Evolutionary conservation across 2,797 vertebrate genomes (phyloP), one percentile per base, ranked within the genome.

Genomic region (Myotis daubentonii): DNA sequence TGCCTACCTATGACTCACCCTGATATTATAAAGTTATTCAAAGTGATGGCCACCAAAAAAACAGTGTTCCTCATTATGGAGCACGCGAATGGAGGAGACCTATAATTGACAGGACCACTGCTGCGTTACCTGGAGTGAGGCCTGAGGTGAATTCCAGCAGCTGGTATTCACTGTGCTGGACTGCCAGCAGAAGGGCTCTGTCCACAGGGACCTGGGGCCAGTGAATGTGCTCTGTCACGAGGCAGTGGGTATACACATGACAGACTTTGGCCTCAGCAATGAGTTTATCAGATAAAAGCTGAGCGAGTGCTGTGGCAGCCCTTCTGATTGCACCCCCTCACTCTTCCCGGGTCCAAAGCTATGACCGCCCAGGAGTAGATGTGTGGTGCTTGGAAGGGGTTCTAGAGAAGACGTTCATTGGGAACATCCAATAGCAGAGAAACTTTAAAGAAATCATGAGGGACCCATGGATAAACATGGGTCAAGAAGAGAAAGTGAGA

Each of bases 1-100:
- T 51, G 28, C 72, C 41, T 62, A 25, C 20, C 11, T 74, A 19
- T 28, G 15, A 28, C 12, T 65, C 36, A 38, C 7, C 2, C 2
- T 7, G 41, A 33, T 4, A 17, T 7, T 3, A 6, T 25, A 1
- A 20, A n/a, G 13, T 47, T 23, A 3, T 15, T 41, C 0, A 1
- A 30, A 60, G 20, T 44, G 17, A 36, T 5, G 0, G 9, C 25
- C 23, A 57, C 8, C 0, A 13, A 71, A 11, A 28, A 51, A n/a
- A 60, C 36, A 8, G 6, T 3, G 12, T 22, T 44, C 23, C 44
- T 47, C 15, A 0, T 36, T 2, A 8, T 17, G 15, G 81, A 72
- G 11, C 15, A 6, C 0, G 1, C 16, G 17, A 38, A 25, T 0
- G 0, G 33, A 51, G 55, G 79, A 9, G 2, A 49, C 23, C 3